Evolutionary conservation across 2,888 invertebrate species (phyloP), one percentile per base, ranked within the genome.

Genomic region (Pristionchus entomophagus): DNA sequence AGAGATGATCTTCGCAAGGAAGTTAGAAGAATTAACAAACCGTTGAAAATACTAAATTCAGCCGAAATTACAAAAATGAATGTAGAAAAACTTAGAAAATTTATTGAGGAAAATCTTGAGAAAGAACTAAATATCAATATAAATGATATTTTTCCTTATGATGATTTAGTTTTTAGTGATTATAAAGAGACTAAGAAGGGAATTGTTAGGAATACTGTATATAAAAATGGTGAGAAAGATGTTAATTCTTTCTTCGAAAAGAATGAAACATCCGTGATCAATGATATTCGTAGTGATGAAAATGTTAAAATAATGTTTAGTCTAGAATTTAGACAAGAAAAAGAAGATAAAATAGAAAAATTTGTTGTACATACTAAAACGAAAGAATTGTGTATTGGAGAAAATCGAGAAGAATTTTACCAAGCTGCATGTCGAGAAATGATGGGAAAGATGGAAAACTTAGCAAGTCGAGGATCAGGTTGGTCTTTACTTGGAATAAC

Each of bases 101-200:
- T 53, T 80, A 85, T 85, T 78, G 32, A 32, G 8, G 77, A 85
- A 26, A 69, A 85, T 77, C 32, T 45, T 35, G 17, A 73, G 49
- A 49, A n/a, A 35, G 32, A 56, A 65, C 17, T 10, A 51, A 59
- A 38, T 12, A 38, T 38, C 22, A 41, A 35, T 38, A 32, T 88
- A 65, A 49, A 86, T 29, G 83, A 88, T 12, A 45, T 88, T 19
- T 88, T 88, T 73, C 88, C 88, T 45, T 87, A 45, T 53, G 87
- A 85, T n/a, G 84, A 88, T 59, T 51, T 82, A 26, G 84, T 88
- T 86, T 88, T 87, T 69, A 88, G 81, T 81, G 87, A 88, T 69
- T 86, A 88, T 41, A 85, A 87, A 84, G 87, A 88, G 73, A 82
- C 32, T 56, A 82, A 87, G 45, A 78, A 81, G 29, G 84, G 77